Evolutionary conservation across 2,888 invertebrate genomes (phyloP).

Genomic region (Dryobotodes eremita): DNA sequence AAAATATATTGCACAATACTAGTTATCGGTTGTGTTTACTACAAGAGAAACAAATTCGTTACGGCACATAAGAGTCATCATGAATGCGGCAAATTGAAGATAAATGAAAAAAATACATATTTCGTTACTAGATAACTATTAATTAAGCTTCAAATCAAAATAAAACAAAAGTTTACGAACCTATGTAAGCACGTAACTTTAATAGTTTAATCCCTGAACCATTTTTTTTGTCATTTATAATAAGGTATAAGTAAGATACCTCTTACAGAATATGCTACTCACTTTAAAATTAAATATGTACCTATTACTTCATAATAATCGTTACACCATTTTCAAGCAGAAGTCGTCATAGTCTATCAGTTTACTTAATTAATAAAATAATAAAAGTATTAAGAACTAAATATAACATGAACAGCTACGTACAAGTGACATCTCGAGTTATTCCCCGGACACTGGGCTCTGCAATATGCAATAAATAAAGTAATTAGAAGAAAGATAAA

Average conservation of each 20-base stretch:
- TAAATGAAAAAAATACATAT: neutral
- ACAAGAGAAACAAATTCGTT: neutral
- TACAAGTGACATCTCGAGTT: neutral
- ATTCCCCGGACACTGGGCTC: neutral
- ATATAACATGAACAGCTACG: neutral
- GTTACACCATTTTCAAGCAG: slow-evolving; percentile 34
- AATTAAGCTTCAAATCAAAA: neutral
- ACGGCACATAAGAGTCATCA: neutral
- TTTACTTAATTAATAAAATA: neutral
- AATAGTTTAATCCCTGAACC: slow-evolving; percentile 36
- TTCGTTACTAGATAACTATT: neutral
- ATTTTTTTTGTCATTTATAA: neutral
- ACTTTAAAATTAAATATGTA: neutral
- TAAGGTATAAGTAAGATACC: neutral
- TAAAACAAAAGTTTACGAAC: slow-evolving; percentile 15
- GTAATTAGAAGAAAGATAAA: neutral
- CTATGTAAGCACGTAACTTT: neutral
- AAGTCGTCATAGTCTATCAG: slow-evolving; percentile 21
- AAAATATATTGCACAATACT: neutral
- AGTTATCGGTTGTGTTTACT: neutral
- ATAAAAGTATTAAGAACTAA: neutral
- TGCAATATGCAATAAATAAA: neutral
- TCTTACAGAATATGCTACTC: neutral
- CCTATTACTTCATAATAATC: neutral
- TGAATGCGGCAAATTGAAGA: neutral